Evolutionary conservation across 2,888 invertebrate genomes (phyloP).

Genomic region (Nomada hirtipes): DNA sequence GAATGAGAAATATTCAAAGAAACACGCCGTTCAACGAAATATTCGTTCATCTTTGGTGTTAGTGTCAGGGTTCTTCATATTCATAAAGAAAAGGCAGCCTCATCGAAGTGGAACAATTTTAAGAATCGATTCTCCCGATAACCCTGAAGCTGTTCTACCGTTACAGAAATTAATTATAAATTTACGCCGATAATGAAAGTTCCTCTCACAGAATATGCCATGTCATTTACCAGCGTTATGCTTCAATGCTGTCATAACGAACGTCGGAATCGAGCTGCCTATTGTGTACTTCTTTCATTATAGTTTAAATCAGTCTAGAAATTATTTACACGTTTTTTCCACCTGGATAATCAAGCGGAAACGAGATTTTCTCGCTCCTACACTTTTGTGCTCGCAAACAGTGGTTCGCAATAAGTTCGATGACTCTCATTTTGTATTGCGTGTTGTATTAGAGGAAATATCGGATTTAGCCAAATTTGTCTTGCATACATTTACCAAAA

Average conservation of each 20-base stretch:
- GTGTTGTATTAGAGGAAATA: neutral
- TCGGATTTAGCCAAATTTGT: neutral
- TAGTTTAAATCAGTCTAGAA: conserved; percentile 30
- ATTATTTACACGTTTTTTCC: conserved; percentile 49
- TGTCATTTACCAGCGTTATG: conserved; percentile 77
- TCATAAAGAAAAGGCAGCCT: conserved; percentile 30
- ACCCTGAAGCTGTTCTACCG: conserved; percentile 73
- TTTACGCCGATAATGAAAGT: conserved; percentile 71
- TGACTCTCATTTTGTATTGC: neutral
- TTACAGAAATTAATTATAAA: conserved; percentile 78
- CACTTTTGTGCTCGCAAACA: neutral
- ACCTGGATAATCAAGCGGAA: conserved; percentile 12
- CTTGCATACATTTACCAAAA: neutral
- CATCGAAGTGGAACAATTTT: conserved; percentile 67
- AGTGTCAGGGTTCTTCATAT: conserved; percentile 2
- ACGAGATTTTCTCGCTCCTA: conserved; percentile 37
- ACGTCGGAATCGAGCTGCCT: conserved; percentile 32
- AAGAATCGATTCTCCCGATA: conserved; percentile 58
- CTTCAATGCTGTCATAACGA: conserved; percentile 70
- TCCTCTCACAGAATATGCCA: conserved; percentile 70
- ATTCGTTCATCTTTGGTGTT: neutral
- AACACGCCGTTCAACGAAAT: too few relatives aligned
- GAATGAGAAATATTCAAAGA: too few relatives aligned
- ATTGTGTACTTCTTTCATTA: conserved; percentile 38
- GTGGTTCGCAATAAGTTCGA: conserved; percentile 18